Evolutionary conservation across 1,140 invertebrate genomes (phyloP), one percentile per base, ranked within the genome.

Genomic region (Akabosia matsudoensis): DNA sequence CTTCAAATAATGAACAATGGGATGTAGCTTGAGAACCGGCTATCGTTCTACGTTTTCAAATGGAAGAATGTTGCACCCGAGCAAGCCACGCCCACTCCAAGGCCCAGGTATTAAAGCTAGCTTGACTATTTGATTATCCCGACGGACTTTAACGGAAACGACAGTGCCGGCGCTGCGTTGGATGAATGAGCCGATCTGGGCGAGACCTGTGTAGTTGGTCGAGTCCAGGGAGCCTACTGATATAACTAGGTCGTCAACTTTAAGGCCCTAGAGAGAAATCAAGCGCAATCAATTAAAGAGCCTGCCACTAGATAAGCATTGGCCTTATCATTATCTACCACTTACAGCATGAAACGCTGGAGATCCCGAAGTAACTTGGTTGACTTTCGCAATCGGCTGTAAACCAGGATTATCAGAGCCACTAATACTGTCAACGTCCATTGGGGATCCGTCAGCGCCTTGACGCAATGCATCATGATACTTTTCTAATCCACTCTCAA

Each of bases 221-320:
- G 84, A 83, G 79, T 90, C 91, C 1, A 96, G 84, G 0, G 93
- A 93, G n/a, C 94, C 95, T 88, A 97, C 95, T 81, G 92, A 87
- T 0, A 93, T 79, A 3, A 97, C 86, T 51, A 89, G 84, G 86
- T 96, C 95, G 54, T 90, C 88, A 30, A 88, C 87, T 81, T 87
- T 83, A 1, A 96, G 84, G n/a, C 93, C 93, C 93, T 95, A 82
- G 56, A 87, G 87, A 81, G 78, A 82, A 82, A 81, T 77, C 33
- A 76, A 73, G n/a, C 33, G 1, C 45, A 56, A 54, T 33, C 3
- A 51, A 31, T n/a, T 16, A n/a, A 74, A 52, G 4, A n/a, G n/a
- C n/a, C n/a, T n/a, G n/a, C n/a, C 13, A 45, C 31, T 52, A 33
- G 13, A 45, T 52, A 18, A 52, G 16, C 33, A 73, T 73, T 45